Base-by-base conservation (phyloP, 2,888 invertebrate species). In the Pristionchus entomophagus region DNA sequence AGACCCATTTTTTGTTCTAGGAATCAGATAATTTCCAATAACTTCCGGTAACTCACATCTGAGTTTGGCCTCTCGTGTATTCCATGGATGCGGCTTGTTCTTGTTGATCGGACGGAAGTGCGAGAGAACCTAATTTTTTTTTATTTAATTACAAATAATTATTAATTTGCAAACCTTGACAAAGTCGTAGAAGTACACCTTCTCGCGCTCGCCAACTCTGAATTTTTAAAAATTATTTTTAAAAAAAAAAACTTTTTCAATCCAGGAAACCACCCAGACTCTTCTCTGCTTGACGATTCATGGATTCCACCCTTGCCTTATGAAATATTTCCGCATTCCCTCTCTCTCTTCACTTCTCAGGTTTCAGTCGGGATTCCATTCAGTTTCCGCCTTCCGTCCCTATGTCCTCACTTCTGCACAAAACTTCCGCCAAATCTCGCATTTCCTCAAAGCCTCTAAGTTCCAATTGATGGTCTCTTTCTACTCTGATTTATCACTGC, bases 31-130 rank as follows among this genome's bases (percentile, higher is more conserved):
- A 2, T 35, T 38, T 38, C 19, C 81, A n/a, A 10, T 22, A 5
- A 22, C 4, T 49, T 22, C 45, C 8, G 14, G 14, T 45, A 26
- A 95, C 95, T 95, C 95, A 97, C 97, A 99, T 95, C 96, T 96
- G 41, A 99, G 94, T 94, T 99, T 99, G 93, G 98, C 97, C 93
- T 97, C 97, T 87, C 98, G 95, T 69, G 96, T 97, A 94, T 99
- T 99, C 81, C 98, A 95, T 92, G 96, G 96, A 92, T 97, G 97
- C 88, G 97, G 97, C 90, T 97, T 96, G 91, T 96, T 96, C 93
- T 96, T 97, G 93, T 97, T 97, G 86, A 98, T 96, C 0, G 99
- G 99, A 86, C 99, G 96, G 94, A 99, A 99, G 93, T 97, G 96
- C 0, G 99, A 96, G 85, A 99, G 94, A 0, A 86, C 86, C 86